phyloP scores from a whole-genome alignment of 2,888 invertebrate genomes.

The Arrhopalites spinosus region DNA sequence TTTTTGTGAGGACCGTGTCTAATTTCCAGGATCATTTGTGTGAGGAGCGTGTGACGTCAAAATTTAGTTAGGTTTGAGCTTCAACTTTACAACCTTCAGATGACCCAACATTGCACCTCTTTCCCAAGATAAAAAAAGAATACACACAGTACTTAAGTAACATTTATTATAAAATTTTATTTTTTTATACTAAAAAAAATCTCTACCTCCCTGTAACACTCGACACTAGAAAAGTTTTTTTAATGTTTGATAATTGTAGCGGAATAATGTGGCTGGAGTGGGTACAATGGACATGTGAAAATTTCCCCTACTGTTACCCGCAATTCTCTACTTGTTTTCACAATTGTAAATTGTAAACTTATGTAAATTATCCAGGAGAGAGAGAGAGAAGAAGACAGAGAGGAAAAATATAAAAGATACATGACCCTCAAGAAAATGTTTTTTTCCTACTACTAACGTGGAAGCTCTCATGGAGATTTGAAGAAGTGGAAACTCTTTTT shows the following conservation, averaged over 20 bases:
- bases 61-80: too few relatives aligned
- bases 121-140: too few relatives aligned
- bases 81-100: not conserved
- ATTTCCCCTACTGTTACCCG: constrained; percentile 20
- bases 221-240: too few relatives aligned
- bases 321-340: constrained; percentile 25
- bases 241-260: too few relatives aligned
- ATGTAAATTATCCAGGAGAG: constrained; percentile 10
- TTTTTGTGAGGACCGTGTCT: constrained; percentile 9
- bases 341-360: constrained; percentile 17
- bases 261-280: too few relatives aligned
- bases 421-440: not conserved
- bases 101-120: too few relatives aligned
- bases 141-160: too few relatives aligned
- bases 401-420: not conserved
- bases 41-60: constrained; percentile 18
- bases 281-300: not conserved
- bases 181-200: not conserved
- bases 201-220: too few relatives aligned
- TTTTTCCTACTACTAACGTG: not conserved
- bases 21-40: constrained; percentile 13
- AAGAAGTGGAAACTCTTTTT: constrained; percentile 20
- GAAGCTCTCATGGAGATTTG: not conserved
- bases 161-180: too few relatives aligned
- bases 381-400: not conserved